A percentile compares a stretch with the other conserved stretches of the same genome.
Evolutionary conservation across 35 echinoderm and acorn worm species (phyloP).

Genomic region (Nesometra sesokonis): DNA sequence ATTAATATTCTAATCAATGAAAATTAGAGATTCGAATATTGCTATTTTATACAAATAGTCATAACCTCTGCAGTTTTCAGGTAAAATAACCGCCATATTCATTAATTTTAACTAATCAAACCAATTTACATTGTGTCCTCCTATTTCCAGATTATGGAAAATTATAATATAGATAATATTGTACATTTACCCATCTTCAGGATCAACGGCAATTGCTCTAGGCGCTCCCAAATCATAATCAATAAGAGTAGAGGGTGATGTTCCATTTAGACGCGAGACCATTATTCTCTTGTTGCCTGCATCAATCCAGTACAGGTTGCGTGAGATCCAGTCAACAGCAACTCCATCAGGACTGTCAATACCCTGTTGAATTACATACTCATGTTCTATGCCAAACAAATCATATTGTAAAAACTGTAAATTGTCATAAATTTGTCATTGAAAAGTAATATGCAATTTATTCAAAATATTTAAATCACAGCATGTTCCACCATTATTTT

Average conservation of each 20-base stretch:
- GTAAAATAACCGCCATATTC: neutral
- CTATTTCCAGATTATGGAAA: neutral
- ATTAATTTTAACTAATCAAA: neutral
- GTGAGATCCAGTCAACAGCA: neutral
- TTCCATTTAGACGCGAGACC: conserved; percentile 5
- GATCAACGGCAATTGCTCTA: neutral
- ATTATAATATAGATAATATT: neutral
- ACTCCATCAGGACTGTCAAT: conserved; percentile 42
- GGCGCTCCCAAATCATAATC: neutral
- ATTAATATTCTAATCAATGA: no score
- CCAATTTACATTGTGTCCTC: neutral
- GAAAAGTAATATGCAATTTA: no score
- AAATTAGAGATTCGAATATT: no score
- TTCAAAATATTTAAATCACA: no score
- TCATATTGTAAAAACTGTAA: no score
- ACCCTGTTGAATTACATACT: conserved; percentile 81
- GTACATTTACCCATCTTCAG: neutral
- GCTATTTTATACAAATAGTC: no score
- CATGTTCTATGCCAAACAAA: conserved; percentile 34
- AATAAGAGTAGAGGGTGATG: neutral
- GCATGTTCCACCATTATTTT: no score
- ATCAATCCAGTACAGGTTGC: neutral
- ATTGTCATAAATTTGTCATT: no score
- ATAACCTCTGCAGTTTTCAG: no score
- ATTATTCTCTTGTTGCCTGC: neutral